Conservation (phyloP, 92 coral and sea anemone genomes). For the Phenganax marumi region DNA sequence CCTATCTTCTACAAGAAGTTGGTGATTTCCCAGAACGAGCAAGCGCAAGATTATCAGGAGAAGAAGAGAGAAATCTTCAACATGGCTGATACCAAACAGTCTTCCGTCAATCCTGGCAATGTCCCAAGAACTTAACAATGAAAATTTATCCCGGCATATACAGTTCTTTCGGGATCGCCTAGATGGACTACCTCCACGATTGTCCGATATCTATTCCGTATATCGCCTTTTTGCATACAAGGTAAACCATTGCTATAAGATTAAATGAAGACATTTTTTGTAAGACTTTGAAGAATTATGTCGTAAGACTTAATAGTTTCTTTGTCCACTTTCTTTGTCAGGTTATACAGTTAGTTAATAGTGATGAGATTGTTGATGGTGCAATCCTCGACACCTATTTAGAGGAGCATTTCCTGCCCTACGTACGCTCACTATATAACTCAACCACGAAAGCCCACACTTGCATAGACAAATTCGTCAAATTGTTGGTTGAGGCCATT, state of each 20-base stretch:
- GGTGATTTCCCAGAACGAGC: not conserved
- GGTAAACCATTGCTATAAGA: not conserved
- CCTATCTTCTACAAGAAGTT: not conserved
- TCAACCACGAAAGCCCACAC: not conserved
- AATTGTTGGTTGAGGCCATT: not conserved
- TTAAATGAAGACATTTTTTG: too few relatives aligned
- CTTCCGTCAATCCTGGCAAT: conserved; percentile 5
- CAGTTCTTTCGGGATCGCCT: conserved; percentile 28
- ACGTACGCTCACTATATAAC: not conserved
- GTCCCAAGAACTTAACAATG: not conserved
- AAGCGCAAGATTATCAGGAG: not conserved
- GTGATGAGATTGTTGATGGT: not conserved
- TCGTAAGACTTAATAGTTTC: too few relatives aligned
- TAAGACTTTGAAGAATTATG: too few relatives aligned
- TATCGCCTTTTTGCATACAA: conserved; percentile 23
- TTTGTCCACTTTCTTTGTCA: not conserved
- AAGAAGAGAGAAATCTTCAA: not conserved
- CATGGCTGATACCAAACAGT: not conserved
- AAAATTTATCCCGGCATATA: not conserved
- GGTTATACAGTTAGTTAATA: not conserved
- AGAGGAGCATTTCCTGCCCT: conserved; percentile 5
- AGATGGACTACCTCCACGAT: not conserved
- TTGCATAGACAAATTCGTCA: not conserved
- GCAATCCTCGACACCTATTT: not conserved
- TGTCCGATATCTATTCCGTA: conserved; percentile 17